phyloP scores from a whole-genome alignment of 2,113 vertebrate species.

The Ophthalmolycus amberensis region DNA sequence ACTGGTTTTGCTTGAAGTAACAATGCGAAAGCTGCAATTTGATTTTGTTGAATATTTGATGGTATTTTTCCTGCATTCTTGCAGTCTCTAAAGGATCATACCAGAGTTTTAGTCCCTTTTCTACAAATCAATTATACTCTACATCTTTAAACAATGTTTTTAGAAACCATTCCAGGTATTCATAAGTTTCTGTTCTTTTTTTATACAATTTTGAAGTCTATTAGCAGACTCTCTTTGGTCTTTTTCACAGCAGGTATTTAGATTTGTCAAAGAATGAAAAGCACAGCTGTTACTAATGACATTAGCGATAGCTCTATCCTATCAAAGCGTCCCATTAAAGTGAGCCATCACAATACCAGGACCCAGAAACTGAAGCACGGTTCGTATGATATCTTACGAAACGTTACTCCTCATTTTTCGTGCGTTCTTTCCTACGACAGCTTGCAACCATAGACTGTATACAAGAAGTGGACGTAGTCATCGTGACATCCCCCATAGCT shows the following conservation, averaged over 20 bases:
- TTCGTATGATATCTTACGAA: too few species aligned
- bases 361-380: too few species aligned
- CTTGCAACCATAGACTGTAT: too few species aligned
- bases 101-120: not conserved
- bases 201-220: not conserved
- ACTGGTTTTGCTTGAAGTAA: not conserved
- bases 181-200: not conserved
- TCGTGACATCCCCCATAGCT: too few species aligned
- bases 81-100: slow-evolving; percentile 9
- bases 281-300: not conserved
- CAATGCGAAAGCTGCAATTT: not conserved
- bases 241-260: too few species aligned
- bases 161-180: not conserved
- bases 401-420: too few species aligned
- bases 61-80: not conserved
- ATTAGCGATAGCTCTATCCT: too few species aligned
- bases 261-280: not conserved
- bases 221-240: not conserved
- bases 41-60: slow-evolving; percentile 24
- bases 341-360: too few species aligned
- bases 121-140: not conserved
- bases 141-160: not conserved
- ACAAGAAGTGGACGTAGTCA: too few species aligned
- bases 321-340: too few species aligned
- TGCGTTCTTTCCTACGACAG: too few species aligned